Conservation (phyloP, 2,888 invertebrate genomes). For the Nomada goodeniana region DNA sequence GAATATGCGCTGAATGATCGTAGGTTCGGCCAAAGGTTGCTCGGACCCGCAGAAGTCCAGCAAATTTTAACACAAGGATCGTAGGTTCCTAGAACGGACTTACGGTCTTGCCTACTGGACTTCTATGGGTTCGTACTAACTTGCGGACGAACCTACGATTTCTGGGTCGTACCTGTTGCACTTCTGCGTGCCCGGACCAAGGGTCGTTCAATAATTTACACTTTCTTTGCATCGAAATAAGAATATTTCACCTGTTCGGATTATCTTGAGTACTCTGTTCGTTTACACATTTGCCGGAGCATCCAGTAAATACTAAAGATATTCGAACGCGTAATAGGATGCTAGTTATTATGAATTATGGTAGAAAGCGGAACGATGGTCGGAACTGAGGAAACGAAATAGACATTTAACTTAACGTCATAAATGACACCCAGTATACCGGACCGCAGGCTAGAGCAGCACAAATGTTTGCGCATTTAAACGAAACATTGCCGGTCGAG, state of each 20-base stretch:
- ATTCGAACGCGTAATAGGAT: constrained; percentile 2
- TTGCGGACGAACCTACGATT: no score
- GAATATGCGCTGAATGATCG: no score
- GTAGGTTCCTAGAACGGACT: no score
- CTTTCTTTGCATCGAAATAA: not conserved
- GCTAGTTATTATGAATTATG: constrained; percentile 29
- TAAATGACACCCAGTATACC: constrained; percentile 52
- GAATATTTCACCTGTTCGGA: no score
- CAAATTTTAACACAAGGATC: no score
- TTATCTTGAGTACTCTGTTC: no score
- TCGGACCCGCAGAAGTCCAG: no score
- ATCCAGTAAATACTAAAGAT: not conserved
- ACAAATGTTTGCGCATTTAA: constrained; percentile 61
- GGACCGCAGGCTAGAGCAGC: constrained; percentile 11
- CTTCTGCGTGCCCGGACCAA: no score
- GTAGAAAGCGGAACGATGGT: constrained; percentile 14
- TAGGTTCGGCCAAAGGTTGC: no score
- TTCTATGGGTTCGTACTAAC: not conserved
- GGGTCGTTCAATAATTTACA: not conserved
- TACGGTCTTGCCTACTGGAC: not conserved
- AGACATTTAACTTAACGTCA: constrained; percentile 13
- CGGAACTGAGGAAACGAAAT: not conserved
- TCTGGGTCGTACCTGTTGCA: no score
- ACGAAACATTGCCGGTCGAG: constrained; percentile 54
- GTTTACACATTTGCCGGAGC: not conserved